Evolutionary conservation across 2,888 invertebrate species (phyloP), one percentile per base, ranked within the genome.

Genomic region (Linyphia triangularis): DNA sequence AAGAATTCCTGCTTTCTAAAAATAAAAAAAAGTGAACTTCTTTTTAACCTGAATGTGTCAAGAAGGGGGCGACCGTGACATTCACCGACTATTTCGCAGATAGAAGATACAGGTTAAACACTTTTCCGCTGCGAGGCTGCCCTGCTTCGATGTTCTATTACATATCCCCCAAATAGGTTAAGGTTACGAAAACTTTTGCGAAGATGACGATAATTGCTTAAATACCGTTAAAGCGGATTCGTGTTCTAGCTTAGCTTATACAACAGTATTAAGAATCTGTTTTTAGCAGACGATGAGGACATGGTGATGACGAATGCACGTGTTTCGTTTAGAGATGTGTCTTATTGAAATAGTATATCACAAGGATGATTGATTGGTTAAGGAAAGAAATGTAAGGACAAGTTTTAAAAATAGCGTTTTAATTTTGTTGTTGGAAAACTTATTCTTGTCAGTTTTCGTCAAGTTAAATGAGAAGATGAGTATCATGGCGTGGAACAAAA

Each of bases 31-130:
- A 19, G 28, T n/a, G 33, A 61, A 63, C 24, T 26, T 37, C 77
- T n/a, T 28, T n/a, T 79, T 79, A 67, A 79, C 78, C 78, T 79
- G 78, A 22, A 65, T 79, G 67, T 79, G 78, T 79, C 78, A 79
- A 67, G 63, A 63, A 57, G 26, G 51, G 51, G 67, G 78, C 65
- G 78, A 67, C 78, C 78, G 78, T 79, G 78, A 79, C 78, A 79
- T 79, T 79, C 78, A 19, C 43, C 28, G 16, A 26, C 24, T 13
- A 28, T n/a, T 16, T 70, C 22, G 70, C 19, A 13, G 13, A 26
- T 26, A 26, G 40, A 57, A 59, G 77, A 40, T 51, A 3, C 63
- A 40, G 75, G 75, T 63, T 43, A 63, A 78, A 63, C 65, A 65
- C 40, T 78, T 67, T 67, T 40, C 19, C 33, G 77, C 77, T 63